Evolutionary conservation across 2,113 vertebrate species (phyloP), one percentile per base, ranked within the genome.

Genomic region (Passer domesticus): DNA sequence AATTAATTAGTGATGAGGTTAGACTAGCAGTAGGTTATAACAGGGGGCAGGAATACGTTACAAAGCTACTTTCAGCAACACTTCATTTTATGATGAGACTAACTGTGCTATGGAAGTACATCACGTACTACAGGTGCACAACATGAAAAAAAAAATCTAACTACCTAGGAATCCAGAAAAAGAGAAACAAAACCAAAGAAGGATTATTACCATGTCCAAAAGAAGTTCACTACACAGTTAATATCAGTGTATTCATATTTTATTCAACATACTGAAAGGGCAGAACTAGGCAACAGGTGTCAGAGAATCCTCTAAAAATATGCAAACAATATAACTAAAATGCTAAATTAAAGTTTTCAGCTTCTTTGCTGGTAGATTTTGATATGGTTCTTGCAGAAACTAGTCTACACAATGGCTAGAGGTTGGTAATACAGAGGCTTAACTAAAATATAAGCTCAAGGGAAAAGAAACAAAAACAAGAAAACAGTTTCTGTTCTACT

Each of bases 381-480:
- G 5, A 39, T 21, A 49, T 0, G 1, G 3, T 18, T 78, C n/a
- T 53, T 76, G 13, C 15, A 56, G 16, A 55, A 91, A 33, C 11
- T 19, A 35, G 20, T 39, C 46, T 28, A 82, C 4, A 13, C 3
- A 1, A 2, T 1, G 1, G 12, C 33, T 58, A 35, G 12, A 83
- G 3, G 3, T 0, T 15, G 17, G 17, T 3, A 74, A 41, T 7
- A 60, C 5, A 68, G 14, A 64, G 4, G 11, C 22, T 25, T 28
- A 27, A 55, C 5, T 19, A 18, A 81, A 67, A 78, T 49, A 31
- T 5, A 13, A 46, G 8, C 4, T 41, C 53, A 64, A 68, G 10
- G 3, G 1, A 6, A 1, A 24, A 14, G 10, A 14, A 12, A 3
- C 23, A 15, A 12, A 14, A 6, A 7, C 2, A 10, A 17, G 4